These are phyloP conservation scores for mouse (Mus musculus) DNA, from an alignment of 2,113 vertebrate genomes.

Conservation along the genomic window DNA sequence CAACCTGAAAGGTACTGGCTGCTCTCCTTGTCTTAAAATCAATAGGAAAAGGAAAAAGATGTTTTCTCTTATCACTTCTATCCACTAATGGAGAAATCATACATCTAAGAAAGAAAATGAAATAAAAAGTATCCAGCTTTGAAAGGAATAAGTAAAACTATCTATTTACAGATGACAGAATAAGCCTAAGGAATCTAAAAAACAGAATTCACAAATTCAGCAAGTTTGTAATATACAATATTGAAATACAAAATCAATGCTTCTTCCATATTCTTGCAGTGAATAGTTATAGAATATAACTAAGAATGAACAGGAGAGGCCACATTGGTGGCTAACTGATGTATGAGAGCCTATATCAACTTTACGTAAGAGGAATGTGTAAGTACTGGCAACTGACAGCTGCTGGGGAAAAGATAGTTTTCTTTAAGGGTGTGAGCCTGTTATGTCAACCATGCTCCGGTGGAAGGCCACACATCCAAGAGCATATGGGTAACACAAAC, in stretches of 20 bases:
- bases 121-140: neutral
- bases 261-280: neutral
- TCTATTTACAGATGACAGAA: neutral
- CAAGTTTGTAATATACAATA: neutral
- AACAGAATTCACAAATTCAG: neutral
- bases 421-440: neutral
- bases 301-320: neutral
- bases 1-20: neutral
- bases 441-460: neutral
- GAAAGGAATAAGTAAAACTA: conserved; percentile 7
- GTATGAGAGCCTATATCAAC: neutral
- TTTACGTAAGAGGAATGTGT: neutral
- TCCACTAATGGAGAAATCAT: neutral
- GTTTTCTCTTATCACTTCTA: neutral
- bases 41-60: neutral
- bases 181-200: neutral
- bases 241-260: neutral
- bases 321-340: neutral
- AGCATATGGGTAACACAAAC: neutral
- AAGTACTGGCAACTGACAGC: neutral
- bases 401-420: neutral
- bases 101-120: neutral
- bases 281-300: neutral
- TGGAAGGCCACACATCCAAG: neutral
- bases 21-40: neutral